These are phyloP conservation scores for Papilio demoleus DNA, from an alignment of 2,888 invertebrate genomes.

Conservation along the genomic window DNA sequence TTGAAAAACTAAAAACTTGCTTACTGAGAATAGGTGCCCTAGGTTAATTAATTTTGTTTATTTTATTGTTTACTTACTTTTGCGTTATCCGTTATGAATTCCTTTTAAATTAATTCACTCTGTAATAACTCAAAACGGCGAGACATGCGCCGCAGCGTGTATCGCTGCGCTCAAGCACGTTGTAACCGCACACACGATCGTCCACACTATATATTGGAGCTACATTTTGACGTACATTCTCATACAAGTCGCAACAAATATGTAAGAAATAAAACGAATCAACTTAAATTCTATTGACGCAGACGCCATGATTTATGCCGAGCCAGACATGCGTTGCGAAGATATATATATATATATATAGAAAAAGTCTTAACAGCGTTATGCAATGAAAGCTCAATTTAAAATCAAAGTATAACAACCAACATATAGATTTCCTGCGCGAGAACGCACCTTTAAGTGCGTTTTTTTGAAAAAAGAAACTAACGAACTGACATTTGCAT, in stretches of 20 bases:
- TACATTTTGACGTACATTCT: conserved; percentile 45
- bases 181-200: conserved; percentile 53
- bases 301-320: background rate
- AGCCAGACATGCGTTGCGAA: background rate
- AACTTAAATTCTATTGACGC: background rate
- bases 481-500: too few relatives aligned
- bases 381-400: background rate
- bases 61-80: conserved; percentile 55
- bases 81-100: conserved; percentile 49
- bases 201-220: conserved; percentile 52
- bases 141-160: conserved; percentile 56
- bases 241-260: background rate
- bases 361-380: background rate
- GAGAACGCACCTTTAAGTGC: too few relatives aligned
- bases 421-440: too few relatives aligned
- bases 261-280: conserved; percentile 4
- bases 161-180: conserved; percentile 63
- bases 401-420: background rate
- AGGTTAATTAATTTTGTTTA: too few relatives aligned
- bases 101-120: conserved; percentile 39
- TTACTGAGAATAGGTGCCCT: too few relatives aligned
- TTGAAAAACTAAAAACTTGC: too few relatives aligned
- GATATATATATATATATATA: background rate
- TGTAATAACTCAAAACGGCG: conserved; percentile 50
- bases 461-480: too few relatives aligned